phyloP scores from a whole-genome alignment of 2,113 vertebrate species.

The Leptocoma aspasia region DNA sequence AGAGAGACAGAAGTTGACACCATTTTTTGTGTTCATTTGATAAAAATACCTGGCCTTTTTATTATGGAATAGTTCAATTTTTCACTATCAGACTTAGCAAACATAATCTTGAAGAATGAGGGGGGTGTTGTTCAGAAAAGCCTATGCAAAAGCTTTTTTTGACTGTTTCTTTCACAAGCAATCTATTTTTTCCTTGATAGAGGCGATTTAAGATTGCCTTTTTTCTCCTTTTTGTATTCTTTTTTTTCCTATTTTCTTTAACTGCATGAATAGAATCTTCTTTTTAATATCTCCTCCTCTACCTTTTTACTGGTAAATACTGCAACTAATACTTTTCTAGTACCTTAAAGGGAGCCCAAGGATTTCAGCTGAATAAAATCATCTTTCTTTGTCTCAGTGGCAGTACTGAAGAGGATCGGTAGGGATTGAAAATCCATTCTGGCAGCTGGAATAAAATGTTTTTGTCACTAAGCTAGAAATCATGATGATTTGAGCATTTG shows the following conservation, averaged over 20 bases:
- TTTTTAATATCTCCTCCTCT: background rate
- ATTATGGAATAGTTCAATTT: background rate
- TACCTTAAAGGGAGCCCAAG: background rate
- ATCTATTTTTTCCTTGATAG: background rate
- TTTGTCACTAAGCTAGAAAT: background rate
- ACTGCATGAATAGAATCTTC: background rate
- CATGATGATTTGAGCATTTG: background rate
- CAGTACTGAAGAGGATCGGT: background rate
- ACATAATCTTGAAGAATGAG: background rate
- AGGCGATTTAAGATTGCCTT: background rate
- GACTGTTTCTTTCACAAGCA: background rate
- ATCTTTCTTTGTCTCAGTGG: background rate
- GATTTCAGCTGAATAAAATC: background rate
- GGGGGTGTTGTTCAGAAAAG: fast-evolving
- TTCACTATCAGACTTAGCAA: background rate
- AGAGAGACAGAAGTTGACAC: background rate
- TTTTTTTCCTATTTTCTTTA: background rate
- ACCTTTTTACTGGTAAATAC: background rate
- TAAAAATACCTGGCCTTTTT: background rate
- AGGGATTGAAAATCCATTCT: background rate
- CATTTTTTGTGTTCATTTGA: background rate
- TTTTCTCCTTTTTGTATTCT: background rate
- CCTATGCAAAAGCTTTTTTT: background rate
- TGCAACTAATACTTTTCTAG: background rate
- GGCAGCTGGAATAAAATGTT: background rate